phyloP scores from a whole-genome alignment of 1,140 invertebrate genomes.

The Lordiphosa clarofinis region DNA sequence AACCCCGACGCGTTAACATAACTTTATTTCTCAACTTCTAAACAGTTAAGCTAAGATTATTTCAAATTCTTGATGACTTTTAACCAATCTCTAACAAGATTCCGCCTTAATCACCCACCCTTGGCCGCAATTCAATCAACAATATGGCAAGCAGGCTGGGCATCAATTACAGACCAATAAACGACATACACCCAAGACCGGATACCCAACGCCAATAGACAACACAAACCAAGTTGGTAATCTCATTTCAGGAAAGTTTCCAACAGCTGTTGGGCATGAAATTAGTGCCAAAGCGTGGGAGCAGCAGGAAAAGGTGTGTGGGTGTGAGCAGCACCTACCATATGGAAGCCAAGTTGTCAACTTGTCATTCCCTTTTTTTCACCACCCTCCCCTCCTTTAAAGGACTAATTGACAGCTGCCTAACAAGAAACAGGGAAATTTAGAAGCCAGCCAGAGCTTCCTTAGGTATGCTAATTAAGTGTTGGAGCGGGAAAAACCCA shows the following conservation, averaged over 20 bases:
- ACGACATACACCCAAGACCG: slow-evolving; percentile 6
- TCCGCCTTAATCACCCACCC: neutral
- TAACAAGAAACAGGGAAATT: slow-evolving; percentile 5
- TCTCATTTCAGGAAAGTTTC: slow-evolving; percentile 41
- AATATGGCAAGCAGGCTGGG: slow-evolving; percentile 13
- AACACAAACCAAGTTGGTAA: slow-evolving; percentile 22
- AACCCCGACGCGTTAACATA: no score
- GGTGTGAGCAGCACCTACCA: slow-evolving; percentile 19
- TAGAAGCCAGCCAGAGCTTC: neutral
- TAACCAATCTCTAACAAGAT: no score
- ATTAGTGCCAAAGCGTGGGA: slow-evolving; percentile 4
- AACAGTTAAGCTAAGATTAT: no score
- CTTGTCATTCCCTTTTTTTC: slow-evolving; percentile 11
- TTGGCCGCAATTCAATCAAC: slow-evolving; percentile 9
- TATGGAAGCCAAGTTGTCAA: slow-evolving; percentile 33
- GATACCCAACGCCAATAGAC: neutral
- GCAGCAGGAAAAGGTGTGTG: neutral
- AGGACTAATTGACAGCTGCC: slow-evolving; percentile 63
- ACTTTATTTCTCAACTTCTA: no score
- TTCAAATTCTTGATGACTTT: no score
- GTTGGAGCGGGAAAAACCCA: slow-evolving; percentile 27
- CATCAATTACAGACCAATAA: slow-evolving; percentile 53
- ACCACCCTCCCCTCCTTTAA: slow-evolving; percentile 6
- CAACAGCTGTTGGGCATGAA: slow-evolving; percentile 34
- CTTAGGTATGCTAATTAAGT: slow-evolving; percentile 7